Base-by-base conservation (phyloP, 2,888 invertebrate species). In the Rhaphigaster nebulosa region DNA sequence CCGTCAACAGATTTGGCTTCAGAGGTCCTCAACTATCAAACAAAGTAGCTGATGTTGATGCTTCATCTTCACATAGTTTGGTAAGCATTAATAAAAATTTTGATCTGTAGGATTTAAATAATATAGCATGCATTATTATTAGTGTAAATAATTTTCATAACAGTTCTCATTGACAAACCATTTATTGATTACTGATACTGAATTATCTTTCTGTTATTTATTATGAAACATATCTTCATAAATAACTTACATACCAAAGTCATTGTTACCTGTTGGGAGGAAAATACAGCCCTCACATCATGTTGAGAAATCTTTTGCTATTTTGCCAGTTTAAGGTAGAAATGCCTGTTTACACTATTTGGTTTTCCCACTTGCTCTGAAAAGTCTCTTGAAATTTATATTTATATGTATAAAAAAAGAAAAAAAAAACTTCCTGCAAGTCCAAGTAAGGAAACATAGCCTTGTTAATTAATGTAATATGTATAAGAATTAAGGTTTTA, bases 11-110 rank as follows among this genome's bases (percentile, higher is more conserved):
- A 88, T 91, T 92, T 90, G 94, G 92, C 93, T 92, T 92, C 91
- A 54, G 92, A 93, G 93, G 93, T 92, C 93, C 91, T n/a, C 93
- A 93, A 92, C 93, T 94, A 92, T 94, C 94, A 92, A 94, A 94
- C 93, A 94, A 94, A 93, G 92, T 94, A 93, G 92, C 92, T 54
- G 92, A 92, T 92, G 91, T 92, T 76, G 91, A 92, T 91, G 93
- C 93, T 93, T 76, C 70, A 8, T 70, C 89, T 18, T 45, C 93
- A 92, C 93, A 94, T 93, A 93, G 93, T 88, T 76, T 70, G 41
- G 90, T 87, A 76, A 89, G 54, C 15, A 50, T 29, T n/a, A 15
- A 52, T n/a, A 15, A 4, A 54, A 87, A 4, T 20, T 15, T 87
- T 50, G 6, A 76, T 76, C 23, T 38, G 6, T 38, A 20, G 20